Percentiles rank a stretch among this genome's conserved stretches.
phyloP scores from a whole-genome alignment of 1,140 invertebrate species.

The Ostrea denselamellosa region DNA sequence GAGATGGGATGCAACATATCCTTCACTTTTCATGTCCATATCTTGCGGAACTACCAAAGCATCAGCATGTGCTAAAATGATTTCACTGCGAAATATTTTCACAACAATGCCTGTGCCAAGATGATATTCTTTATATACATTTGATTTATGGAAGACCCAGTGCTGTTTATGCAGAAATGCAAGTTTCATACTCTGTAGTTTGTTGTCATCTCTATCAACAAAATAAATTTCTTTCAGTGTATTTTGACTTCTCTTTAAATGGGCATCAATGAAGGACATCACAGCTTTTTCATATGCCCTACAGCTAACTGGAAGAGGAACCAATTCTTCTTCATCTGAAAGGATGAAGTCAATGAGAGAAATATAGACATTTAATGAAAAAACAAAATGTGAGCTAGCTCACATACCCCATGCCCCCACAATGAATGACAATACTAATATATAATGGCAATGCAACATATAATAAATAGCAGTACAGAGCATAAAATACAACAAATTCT shows the following conservation, averaged over 20 bases:
- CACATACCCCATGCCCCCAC: not conserved
- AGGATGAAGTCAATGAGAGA: not conserved
- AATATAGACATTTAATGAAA: not conserved
- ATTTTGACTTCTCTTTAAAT: not conserved
- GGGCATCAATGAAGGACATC: not conserved
- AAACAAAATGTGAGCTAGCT: not conserved
- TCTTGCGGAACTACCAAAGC: not conserved
- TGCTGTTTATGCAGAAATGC: not conserved
- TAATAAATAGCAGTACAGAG: too few relatives aligned
- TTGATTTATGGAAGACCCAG: not conserved
- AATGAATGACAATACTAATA: not conserved
- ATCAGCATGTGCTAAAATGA: not conserved
- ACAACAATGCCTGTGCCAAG: not conserved
- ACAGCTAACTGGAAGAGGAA: not conserved
- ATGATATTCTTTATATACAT: not conserved
- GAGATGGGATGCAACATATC: not conserved
- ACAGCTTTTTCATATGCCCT: not conserved
- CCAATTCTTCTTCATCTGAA: not conserved
- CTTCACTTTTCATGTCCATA: not conserved
- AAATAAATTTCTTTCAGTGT: not conserved
- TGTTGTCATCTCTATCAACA: not conserved
- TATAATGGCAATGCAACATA: not conserved
- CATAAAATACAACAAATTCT: too few relatives aligned
- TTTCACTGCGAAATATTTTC: not conserved
- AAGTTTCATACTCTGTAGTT: not conserved